Evolutionary conservation across 2,113 vertebrate species (phyloP), one percentile per base, ranked within the genome.

Genomic region (Scalopus aquaticus): DNA sequence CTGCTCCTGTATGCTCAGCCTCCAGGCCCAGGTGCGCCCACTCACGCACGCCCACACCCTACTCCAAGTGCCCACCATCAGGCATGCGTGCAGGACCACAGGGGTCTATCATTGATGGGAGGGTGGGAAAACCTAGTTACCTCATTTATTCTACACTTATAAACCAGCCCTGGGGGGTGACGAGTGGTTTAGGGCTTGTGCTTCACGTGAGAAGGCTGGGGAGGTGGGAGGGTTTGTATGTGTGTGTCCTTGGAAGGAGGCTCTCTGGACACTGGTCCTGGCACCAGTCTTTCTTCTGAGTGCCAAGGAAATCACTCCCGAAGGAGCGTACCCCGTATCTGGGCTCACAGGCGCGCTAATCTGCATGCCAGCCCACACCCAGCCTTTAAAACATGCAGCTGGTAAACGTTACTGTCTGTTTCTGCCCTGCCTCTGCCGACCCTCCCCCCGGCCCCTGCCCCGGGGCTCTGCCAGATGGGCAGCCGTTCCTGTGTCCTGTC

Each of bases 231-330:
- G 32, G 5, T 17, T 60, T 24, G 7, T 13, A 13, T 2, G 22
- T 4, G 0, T 42, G 4, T 19, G 9, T 13, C 4, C 0, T 3
- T 24, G 13, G 17, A 12, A 11, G 3, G 11, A 7, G 84, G 15
- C 22, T 49, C 9, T 35, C 44, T 5, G 49, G 32, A 17, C 19
- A 5, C 62, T 20, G 30, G 5, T 32, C 77, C 35, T 8, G 11
- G 2, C 49, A 56, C 69, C 35, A 6, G 0, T 3, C 72, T 62
- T 74, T 64, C 39, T 80, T 60, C 49, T 15, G 7, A 81, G 24
- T 26, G n/a, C 42, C 65, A 3, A 9, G 35, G 24, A 62, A 84
- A 12, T 12, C 22, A 30, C 80, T 24, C 8, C 0, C 9, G 67
- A 73, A 42, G 30, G 37, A 56, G 30, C 24, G 54, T 28, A 64